These are phyloP conservation scores for Serilophus lunatus DNA, from an alignment of 2,113 vertebrate species.

Conservation along the genomic window DNA sequence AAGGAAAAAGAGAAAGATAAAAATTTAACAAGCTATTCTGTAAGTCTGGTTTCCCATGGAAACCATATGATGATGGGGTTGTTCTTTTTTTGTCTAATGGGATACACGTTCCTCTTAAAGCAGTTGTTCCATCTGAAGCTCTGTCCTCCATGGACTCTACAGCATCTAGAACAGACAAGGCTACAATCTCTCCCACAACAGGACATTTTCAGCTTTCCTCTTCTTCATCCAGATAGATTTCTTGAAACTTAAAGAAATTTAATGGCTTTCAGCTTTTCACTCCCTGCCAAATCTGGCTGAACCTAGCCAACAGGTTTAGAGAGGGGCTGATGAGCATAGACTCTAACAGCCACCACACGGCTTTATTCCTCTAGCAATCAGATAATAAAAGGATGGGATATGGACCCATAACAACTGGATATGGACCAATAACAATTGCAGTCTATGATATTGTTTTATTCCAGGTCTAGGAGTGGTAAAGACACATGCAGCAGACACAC, in stretches of 20 bases:
- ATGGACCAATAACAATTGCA: not conserved
- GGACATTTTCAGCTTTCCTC: not conserved
- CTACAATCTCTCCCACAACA: not conserved
- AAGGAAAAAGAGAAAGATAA: slow-evolving; percentile 7
- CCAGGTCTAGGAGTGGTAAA: not conserved
- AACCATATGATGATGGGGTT: not conserved
- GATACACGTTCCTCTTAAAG: not conserved
- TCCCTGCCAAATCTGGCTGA: not conserved
- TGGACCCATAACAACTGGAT: not conserved
- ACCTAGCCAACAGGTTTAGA: not conserved
- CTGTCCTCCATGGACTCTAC: not conserved
- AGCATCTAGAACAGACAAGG: not conserved
- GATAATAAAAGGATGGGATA: not conserved
- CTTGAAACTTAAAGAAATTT: not conserved
- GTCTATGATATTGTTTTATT: not conserved
- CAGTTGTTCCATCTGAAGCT: not conserved
- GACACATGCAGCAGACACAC: rapidly evolving
- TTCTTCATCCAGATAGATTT: slow-evolving; percentile 1
- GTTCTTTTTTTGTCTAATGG: not conserved
- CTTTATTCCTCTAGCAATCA: not conserved
- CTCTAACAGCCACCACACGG: not conserved
- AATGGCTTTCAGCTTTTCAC: not conserved
- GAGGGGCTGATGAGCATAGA: not conserved
- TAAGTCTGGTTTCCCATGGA: slow-evolving; percentile 28
- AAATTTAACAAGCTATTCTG: slow-evolving; percentile 19